These are phyloP conservation scores for Falco rusticolus DNA, from an alignment of 2,797 vertebrate genomes.

Conservation along the genomic window DNA sequence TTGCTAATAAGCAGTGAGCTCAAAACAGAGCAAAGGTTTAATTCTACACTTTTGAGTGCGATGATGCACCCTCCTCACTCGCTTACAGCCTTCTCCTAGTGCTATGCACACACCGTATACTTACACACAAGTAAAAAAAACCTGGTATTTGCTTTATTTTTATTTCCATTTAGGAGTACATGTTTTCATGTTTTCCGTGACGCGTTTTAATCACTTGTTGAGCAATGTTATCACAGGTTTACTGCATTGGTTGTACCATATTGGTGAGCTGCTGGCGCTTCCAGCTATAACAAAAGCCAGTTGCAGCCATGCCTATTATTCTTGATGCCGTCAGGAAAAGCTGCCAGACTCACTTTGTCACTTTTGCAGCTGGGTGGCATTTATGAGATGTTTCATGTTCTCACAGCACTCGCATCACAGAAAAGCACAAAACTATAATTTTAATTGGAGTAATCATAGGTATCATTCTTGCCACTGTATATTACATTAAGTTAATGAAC, in stretches of 20 bases:
- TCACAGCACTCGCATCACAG: conserved; percentile 22
- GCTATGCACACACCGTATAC: not conserved
- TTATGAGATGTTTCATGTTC: conserved; percentile 23
- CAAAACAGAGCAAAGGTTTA: conserved; percentile 64
- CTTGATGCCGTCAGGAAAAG: not conserved
- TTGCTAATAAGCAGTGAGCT: conserved; percentile 69
- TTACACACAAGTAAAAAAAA: not conserved
- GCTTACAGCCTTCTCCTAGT: conserved; percentile 16
- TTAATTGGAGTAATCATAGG: conserved; percentile 66
- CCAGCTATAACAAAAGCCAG: not conserved
- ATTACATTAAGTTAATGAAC: conserved; percentile 74
- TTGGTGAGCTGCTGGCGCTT: not conserved
- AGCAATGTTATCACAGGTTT: not conserved
- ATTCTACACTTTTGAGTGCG: conserved; percentile 43
- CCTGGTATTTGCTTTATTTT: not conserved
- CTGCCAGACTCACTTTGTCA: not conserved
- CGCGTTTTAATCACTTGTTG: conserved; percentile 18
- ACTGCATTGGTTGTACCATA: not conserved
- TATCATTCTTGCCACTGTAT: conserved; percentile 43
- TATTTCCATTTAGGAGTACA: not conserved
- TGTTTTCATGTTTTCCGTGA: not conserved
- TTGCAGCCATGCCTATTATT: not conserved
- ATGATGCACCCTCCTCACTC: not conserved
- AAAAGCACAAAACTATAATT: conserved; percentile 52
- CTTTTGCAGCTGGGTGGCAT: conserved; percentile 30